Evolutionary conservation across 2,888 invertebrate species (phyloP), one percentile per base, ranked within the genome.

Genomic region (Thysanoteuthis rhombus): DNA sequence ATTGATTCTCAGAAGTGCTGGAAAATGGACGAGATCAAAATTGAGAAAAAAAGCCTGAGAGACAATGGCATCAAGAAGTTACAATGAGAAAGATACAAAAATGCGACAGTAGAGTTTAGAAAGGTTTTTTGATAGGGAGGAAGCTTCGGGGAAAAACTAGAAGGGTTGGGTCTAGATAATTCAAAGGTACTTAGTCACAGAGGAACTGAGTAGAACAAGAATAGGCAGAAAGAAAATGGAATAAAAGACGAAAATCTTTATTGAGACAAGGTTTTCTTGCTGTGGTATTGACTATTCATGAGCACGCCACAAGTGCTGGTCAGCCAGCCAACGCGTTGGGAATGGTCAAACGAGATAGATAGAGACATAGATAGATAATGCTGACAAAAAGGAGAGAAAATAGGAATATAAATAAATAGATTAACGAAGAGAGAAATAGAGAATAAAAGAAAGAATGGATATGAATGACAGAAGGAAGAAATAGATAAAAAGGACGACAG

Each of bases 231-330:
- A 75, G n/a, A 75, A 75, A 75, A n/a, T 12, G 75, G n/a, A 75
- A 75, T 75, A 75, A 75, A 75, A 75, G 75, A 75, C n/a, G 75
- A 36, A 75, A 75, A 52, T 16, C 75, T 75, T 75, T 75, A 75
- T 75, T 75, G 75, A n/a, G n/a, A 75, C 75, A 75, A 75, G 75
- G 75, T 75, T 75, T 75, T 75, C n/a, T 75, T 36, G 75, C n/a
- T 75, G n/a, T 75, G 75, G 75, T 75, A 75, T 75, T 75, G 75
- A 75, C 75, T 75, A 75, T n/a, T 75, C 75, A 75, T 75, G 36
- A 75, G n/a, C 75, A 75, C n/a, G 75, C 75, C 75, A 75, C 75
- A 75, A 75, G 75, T 75, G 75, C 75, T 75, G 75, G 75, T 75
- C n/a, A n/a, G 75, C n/a, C n/a, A 75, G 12, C 75, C 75, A n/a